These are phyloP conservation scores for Phymorhynchus buccinoides DNA, from an alignment of 1,140 invertebrate genomes.

Conservation along the genomic window DNA sequence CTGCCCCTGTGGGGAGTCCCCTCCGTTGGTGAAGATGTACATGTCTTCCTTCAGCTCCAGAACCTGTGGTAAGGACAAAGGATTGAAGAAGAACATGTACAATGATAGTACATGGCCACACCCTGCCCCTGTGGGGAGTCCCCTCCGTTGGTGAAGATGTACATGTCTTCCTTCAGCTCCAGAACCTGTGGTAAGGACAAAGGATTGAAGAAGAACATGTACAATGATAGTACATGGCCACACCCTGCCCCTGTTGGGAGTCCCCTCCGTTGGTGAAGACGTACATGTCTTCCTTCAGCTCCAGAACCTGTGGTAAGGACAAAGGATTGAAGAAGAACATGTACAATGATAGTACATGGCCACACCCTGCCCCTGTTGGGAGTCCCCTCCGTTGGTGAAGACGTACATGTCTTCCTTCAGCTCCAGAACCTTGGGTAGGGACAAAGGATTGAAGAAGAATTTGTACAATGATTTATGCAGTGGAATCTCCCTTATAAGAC, in stretches of 20 bases:
- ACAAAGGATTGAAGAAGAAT: no score
- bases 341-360: slow-evolving; percentile 51
- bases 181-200: no score
- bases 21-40: slow-evolving; percentile 61
- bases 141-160: slow-evolving; percentile 61
- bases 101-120: slow-evolving; percentile 53
- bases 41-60: slow-evolving; percentile 47
- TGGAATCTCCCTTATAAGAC: no score
- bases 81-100: slow-evolving; percentile 37
- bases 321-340: slow-evolving; percentile 39
- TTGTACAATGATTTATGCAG: no score
- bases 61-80: no score
- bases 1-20: slow-evolving; percentile 48
- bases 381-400: slow-evolving; percentile 59
- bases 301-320: no score
- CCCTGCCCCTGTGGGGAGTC: slow-evolving; percentile 52
- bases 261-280: slow-evolving; percentile 61
- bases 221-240: slow-evolving; percentile 57
- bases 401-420: slow-evolving; percentile 56
- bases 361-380: slow-evolving; percentile 51
- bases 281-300: slow-evolving; percentile 51
- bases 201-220: slow-evolving; percentile 39
- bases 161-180: slow-evolving; percentile 50
- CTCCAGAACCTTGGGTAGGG: slow-evolving; percentile 45
- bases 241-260: slow-evolving; percentile 46